phyloP scores from a whole-genome alignment of 2,113 vertebrate genomes.

The Tretioscincus oriximinensis region DNA sequence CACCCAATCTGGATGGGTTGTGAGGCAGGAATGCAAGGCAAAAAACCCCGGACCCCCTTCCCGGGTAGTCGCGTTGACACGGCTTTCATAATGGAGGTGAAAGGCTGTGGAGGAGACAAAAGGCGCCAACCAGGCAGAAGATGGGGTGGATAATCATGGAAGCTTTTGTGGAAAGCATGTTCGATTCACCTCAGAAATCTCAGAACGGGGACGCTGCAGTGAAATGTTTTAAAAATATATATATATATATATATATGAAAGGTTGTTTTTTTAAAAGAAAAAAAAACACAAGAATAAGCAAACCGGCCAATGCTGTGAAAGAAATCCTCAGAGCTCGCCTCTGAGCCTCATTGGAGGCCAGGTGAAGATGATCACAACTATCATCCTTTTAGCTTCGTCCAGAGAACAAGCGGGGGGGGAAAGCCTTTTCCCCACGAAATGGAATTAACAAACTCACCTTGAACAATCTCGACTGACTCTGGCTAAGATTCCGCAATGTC shows the following conservation, averaged over 20 bases:
- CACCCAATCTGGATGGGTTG: not conserved
- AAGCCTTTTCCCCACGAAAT: not conserved
- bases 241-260: not conserved
- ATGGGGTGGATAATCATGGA: not conserved
- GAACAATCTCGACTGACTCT: conserved; percentile 2
- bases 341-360: not conserved
- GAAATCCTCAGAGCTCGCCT: not conserved
- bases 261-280: not conserved
- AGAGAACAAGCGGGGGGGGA: not conserved
- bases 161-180: not conserved
- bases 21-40: not conserved
- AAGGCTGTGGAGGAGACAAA: not conserved
- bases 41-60: not conserved
- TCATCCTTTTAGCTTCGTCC: not conserved
- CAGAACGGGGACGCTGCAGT: not conserved
- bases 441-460: not conserved
- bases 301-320: conserved; percentile 7
- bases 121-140: not conserved
- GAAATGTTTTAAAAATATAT: not conserved
- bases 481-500: not conserved
- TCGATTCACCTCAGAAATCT: not conserved
- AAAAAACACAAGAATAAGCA: not conserved
- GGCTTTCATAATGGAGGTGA: not conserved
- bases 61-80: not conserved
- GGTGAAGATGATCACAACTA: not conserved